Evolutionary conservation across 2,888 invertebrate species (phyloP).

Genomic region (Campoplex nolae): DNA sequence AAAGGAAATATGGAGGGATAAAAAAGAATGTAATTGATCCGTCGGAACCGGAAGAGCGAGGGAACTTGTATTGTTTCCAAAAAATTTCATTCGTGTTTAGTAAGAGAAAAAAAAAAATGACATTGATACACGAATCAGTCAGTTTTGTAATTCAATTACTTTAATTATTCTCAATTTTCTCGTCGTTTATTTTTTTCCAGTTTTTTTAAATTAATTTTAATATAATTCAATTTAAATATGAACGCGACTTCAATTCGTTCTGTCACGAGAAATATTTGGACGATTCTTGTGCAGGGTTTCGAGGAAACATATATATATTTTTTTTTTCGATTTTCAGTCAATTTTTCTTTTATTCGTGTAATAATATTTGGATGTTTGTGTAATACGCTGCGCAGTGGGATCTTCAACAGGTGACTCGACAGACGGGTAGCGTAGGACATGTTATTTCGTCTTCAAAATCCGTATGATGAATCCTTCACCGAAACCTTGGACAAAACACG

Average conservation of each 20-base stretch:
- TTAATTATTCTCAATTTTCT: background rate
- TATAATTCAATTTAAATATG: background rate
- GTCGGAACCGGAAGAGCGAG: slow-evolving; percentile 29
- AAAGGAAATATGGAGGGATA: background rate
- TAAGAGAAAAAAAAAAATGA: background rate
- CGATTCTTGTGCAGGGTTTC: background rate
- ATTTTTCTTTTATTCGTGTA: slow-evolving; percentile 60
- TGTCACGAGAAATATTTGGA: background rate
- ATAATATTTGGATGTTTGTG: slow-evolving; percentile 79
- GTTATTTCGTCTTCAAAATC: slow-evolving; percentile 51
- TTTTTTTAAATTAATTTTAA: background rate
- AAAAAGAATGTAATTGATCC: background rate
- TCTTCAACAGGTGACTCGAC: slow-evolving; percentile 81
- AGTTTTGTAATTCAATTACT: background rate
- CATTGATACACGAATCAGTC: background rate
- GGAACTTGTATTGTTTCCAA: slow-evolving; percentile 13
- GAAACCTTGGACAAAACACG: slow-evolving; percentile 22
- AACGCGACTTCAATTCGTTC: background rate
- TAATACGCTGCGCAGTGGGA: slow-evolving; percentile 22
- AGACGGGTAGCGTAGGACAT: slow-evolving; percentile 79
- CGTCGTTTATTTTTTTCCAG: background rate
- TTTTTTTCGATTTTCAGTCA: background rate
- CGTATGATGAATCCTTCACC: slow-evolving; percentile 21
- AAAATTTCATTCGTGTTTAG: background rate
- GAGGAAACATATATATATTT: background rate